A percentile compares a stretch with the other conserved stretches of the same genome.
Conservation (phyloP, 2,797 vertebrate species). For the Staurois parvus region DNA sequence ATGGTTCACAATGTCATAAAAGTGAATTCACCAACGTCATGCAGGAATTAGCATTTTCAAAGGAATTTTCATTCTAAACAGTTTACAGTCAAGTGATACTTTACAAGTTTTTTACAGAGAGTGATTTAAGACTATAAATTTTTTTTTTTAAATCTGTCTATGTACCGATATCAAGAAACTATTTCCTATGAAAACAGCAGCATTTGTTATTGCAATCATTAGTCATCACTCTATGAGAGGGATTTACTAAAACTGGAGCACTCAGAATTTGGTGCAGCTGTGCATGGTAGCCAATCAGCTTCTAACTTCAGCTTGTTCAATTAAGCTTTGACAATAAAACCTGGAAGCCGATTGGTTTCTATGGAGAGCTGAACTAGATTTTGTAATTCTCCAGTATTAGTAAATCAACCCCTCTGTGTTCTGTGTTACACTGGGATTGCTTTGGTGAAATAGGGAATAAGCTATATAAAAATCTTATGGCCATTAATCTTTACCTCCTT, state of each 20-base stretch:
- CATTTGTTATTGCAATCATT: neutral
- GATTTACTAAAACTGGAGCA: too few species aligned
- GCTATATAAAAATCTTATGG: neutral
- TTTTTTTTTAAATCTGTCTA: conserved; percentile 16
- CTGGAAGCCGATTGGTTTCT: too few species aligned
- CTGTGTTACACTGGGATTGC: neutral
- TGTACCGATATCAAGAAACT: neutral
- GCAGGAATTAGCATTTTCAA: conserved; percentile 59
- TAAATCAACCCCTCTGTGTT: too few species aligned
- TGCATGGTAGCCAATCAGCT: too few species aligned
- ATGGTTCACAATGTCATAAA: conserved; percentile 57
- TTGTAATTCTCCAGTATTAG: too few species aligned
- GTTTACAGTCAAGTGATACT: conserved; percentile 52
- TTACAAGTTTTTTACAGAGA: conserved; percentile 52
- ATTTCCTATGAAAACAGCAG: neutral
- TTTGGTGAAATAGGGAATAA: too few species aligned
- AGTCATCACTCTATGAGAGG: too few species aligned
- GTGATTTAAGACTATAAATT: neutral
- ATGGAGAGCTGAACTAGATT: too few species aligned
- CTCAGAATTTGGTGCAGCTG: too few species aligned
- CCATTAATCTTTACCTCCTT: neutral
- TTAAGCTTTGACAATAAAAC: too few species aligned
- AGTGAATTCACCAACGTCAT: conserved; percentile 59
- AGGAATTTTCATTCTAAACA: conserved; percentile 61
- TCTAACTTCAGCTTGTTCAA: too few species aligned